Percentiles rank a stretch among this genome's conserved stretches.
phyloP scores from a whole-genome alignment of 37 sponge, comb jelly and placozoan species.

The Bolinopsis microptera region DNA sequence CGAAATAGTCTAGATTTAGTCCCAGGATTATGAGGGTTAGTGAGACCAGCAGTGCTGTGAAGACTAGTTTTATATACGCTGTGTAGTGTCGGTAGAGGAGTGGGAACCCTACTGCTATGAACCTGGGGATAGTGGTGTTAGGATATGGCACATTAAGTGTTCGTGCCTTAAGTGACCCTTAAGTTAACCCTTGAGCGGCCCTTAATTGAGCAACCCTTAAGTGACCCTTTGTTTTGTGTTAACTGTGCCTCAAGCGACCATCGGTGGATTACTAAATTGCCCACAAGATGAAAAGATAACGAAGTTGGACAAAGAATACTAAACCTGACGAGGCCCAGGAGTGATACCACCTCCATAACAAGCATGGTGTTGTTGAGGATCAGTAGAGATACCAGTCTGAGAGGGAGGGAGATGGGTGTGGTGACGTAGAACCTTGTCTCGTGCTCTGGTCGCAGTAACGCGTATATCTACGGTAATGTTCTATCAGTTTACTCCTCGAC shows the following conservation, averaged over 20 bases:
- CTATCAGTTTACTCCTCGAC: no score
- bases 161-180: no score
- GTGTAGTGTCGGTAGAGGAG: not conserved
- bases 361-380: not conserved
- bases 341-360: not conserved
- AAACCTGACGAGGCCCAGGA: not conserved
- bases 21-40: not conserved
- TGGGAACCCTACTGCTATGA: not conserved
- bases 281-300: no score
- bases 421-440: not conserved
- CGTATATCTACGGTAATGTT: no score
- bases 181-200: no score
- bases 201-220: no score
- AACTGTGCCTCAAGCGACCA: no score
- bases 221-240: no score
- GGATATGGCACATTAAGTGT: no score
- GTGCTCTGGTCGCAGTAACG: not conserved
- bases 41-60: not conserved
- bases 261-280: no score
- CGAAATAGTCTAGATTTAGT: not conserved
- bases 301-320: no score
- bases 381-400: not conserved
- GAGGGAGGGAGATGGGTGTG: not conserved
- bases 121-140: no score
- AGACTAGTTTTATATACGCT: not conserved